These are phyloP conservation scores for Ganaspis brasiliensis DNA, from an alignment of 2,888 invertebrate genomes.

Conservation along the genomic window DNA sequence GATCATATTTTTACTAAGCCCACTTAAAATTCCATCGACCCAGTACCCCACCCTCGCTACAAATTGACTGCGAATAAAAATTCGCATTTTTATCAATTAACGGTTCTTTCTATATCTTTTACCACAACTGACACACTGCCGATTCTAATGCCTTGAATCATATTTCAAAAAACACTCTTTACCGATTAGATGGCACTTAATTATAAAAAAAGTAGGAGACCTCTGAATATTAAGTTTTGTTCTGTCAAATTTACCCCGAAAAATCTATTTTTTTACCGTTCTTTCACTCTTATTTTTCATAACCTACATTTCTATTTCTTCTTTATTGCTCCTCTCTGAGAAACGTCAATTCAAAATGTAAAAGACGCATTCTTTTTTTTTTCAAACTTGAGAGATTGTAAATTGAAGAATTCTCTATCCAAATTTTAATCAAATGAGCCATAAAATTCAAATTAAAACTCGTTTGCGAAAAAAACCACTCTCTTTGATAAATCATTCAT, in stretches of 20 bases:
- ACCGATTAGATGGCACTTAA: too few relatives aligned
- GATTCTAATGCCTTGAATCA: neutral
- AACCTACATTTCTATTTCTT: too few relatives aligned
- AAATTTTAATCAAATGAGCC: neutral
- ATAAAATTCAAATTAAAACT: constrained; percentile 7
- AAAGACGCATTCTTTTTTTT: neutral
- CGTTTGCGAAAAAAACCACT: neutral
- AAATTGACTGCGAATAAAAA: constrained; percentile 21
- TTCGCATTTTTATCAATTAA: constrained; percentile 20
- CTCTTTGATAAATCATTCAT: neutral
- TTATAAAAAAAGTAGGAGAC: too few relatives aligned
- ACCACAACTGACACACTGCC: neutral
- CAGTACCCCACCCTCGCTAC: constrained; percentile 8
- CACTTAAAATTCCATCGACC: constrained; percentile 42
- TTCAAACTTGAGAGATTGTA: neutral
- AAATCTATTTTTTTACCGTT: too few relatives aligned
- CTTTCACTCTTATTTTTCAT: too few relatives aligned
- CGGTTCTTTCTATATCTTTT: neutral
- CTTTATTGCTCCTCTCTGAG: neutral
- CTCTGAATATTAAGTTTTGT: too few relatives aligned
- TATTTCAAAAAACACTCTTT: too few relatives aligned
- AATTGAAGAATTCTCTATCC: neutral
- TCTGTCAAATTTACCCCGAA: too few relatives aligned
- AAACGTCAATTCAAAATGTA: neutral
- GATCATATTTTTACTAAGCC: neutral